A percentile compares a stretch with the other conserved stretches of the same genome.
These are phyloP conservation scores for Zeugodacus cucurbitae DNA, from an alignment of 1,140 invertebrate genomes.

Conservation along the genomic window DNA sequence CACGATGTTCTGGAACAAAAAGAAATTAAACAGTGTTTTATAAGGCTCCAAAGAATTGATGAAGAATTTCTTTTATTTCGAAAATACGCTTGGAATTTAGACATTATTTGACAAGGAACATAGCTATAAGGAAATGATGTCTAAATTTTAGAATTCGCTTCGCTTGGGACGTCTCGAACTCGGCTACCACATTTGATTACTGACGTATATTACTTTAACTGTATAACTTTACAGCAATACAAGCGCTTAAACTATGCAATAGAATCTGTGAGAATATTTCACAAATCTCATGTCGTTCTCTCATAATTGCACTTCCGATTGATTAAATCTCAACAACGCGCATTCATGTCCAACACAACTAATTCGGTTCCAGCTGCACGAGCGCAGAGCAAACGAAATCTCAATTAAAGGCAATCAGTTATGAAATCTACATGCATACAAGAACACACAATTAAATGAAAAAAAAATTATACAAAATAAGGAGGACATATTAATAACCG, in stretches of 20 bases:
- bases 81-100: too few species aligned
- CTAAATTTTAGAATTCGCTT: too few species aligned
- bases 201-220: too few species aligned
- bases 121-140: too few species aligned
- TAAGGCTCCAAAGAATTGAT: too few species aligned
- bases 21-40: too few species aligned
- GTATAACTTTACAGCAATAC: not conserved
- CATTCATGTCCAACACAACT: not conserved
- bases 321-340: not conserved
- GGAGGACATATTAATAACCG: not conserved
- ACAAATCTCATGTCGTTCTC: not conserved
- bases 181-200: too few species aligned
- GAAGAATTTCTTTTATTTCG: too few species aligned
- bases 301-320: constrained; percentile 10
- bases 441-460: not conserved
- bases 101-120: too few species aligned
- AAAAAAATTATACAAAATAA: not conserved
- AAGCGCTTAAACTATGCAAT: too few species aligned
- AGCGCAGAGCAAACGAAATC: not conserved
- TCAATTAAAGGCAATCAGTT: not conserved
- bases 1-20: too few species aligned
- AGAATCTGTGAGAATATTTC: not conserved
- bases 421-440: not conserved
- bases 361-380: not conserved
- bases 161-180: too few species aligned